Percentiles rank a stretch among this genome's conserved stretches.
phyloP scores from a whole-genome alignment of 2,113 vertebrate genomes.

The Aythya baeri region DNA sequence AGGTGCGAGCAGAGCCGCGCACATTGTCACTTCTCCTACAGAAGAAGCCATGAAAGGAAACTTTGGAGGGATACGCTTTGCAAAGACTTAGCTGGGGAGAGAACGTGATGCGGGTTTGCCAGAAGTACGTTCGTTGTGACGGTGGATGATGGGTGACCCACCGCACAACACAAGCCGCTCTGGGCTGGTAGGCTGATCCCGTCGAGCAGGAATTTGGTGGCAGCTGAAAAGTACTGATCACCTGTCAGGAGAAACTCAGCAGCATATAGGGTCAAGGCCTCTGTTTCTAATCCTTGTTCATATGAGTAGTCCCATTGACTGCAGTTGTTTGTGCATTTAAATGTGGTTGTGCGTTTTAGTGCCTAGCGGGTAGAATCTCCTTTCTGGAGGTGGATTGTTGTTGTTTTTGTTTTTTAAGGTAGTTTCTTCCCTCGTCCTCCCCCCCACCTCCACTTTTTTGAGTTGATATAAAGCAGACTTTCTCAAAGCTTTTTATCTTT shows the following conservation, averaged over 20 bases:
- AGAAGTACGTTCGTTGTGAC: neutral
- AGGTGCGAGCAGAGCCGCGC: fast-evolving
- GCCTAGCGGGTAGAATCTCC: conserved; percentile 39
- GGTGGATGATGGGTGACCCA: neutral
- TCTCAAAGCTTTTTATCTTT: conserved; percentile 23
- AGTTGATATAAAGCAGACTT: neutral
- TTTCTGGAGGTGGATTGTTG: conserved; percentile 22
- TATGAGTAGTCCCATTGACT: neutral
- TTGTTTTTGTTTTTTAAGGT: conserved; percentile 36
- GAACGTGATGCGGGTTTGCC: neutral
- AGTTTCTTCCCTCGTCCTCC: conserved; percentile 17
- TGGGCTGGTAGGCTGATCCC: neutral
- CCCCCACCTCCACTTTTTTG: neutral
- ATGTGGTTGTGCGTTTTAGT: conserved; percentile 51
- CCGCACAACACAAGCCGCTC: neutral
- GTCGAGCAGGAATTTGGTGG: neutral
- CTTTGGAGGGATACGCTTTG: neutral
- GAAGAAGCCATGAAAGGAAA: neutral
- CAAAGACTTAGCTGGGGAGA: neutral
- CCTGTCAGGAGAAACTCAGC: neutral
- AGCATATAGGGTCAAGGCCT: neutral
- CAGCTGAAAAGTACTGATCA: neutral
- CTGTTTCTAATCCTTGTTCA: neutral
- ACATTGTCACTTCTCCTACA: fast-evolving
- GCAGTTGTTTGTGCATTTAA: conserved; percentile 39